Conservation (phyloP, 2,113 vertebrate genomes). For the Phalacrocorax carbo region DNA sequence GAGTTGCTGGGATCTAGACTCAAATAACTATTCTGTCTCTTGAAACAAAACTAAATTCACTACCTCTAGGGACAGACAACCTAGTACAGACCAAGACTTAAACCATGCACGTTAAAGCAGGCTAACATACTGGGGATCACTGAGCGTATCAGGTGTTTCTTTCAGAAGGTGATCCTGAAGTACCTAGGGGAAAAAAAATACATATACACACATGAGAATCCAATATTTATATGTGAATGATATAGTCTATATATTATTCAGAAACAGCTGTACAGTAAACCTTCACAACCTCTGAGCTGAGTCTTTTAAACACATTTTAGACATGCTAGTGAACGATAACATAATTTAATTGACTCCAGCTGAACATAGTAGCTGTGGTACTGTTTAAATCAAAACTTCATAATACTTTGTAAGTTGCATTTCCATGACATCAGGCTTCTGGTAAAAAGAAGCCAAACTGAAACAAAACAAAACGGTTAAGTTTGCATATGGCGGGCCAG, state of each 20-base stretch:
- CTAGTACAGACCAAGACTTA: neutral
- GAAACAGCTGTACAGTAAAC: neutral
- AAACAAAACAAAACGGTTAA: neutral
- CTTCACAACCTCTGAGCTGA: neutral
- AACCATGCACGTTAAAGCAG: neutral
- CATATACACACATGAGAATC: neutral
- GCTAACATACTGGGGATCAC: conserved; percentile 88
- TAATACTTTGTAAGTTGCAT: neutral
- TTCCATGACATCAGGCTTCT: neutral
- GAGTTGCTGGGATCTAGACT: neutral
- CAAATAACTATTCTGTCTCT: neutral
- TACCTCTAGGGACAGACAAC: neutral
- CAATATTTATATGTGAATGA: neutral
- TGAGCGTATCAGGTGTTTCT: conserved; percentile 91
- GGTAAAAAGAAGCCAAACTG: neutral
- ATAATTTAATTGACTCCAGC: neutral
- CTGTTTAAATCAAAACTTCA: neutral
- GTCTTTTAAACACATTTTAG: neutral
- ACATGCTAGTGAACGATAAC: neutral
- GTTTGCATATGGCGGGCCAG: neutral
- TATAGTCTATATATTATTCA: neutral
- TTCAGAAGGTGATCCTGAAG: conserved; percentile 92
- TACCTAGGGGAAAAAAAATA: conserved; percentile 71
- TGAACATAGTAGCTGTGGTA: neutral
- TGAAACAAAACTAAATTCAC: neutral